phyloP scores from a whole-genome alignment of 2,113 vertebrate genomes.

The Megaceryle maxima region DNA sequence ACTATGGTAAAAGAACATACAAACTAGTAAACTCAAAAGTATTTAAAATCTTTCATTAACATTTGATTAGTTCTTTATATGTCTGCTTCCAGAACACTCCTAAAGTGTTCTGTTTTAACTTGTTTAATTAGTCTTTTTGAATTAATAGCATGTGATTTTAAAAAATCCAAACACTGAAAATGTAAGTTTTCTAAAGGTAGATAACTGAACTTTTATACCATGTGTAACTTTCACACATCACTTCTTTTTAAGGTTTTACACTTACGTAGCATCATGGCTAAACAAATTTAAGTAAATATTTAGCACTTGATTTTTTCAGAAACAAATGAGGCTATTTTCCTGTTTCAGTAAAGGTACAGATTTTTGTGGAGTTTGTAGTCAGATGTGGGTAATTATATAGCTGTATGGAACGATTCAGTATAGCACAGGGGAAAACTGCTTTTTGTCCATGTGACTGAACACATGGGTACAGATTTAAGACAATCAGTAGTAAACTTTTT shows the following conservation, averaged over 20 bases:
- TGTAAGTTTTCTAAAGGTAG: not conserved
- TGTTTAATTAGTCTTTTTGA: not conserved
- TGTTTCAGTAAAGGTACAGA: not conserved
- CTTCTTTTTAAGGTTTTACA: conserved; percentile 1
- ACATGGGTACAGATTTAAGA: not conserved
- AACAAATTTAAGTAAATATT: not conserved
- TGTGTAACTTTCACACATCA: not conserved
- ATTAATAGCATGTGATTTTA: not conserved
- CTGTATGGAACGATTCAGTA: not conserved
- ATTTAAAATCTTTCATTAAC: not conserved
- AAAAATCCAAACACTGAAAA: not conserved
- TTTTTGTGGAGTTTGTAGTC: not conserved
- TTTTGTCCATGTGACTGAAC: not conserved
- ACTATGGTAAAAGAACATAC: not conserved
- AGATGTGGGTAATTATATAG: not conserved
- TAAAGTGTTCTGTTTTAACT: not conserved
- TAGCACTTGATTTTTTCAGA: not conserved
- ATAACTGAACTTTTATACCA: not conserved
- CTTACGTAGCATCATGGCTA: not conserved
- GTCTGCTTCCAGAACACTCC: not conserved
- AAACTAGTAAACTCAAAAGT: not conserved
- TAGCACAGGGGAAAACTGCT: not conserved
- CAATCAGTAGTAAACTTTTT: not conserved
- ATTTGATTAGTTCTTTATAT: not conserved
- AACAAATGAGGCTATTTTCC: not conserved